A percentile compares a stretch with the other conserved stretches of the same genome.
These are phyloP conservation scores for Osmerus eperlanus DNA, from an alignment of 2,113 vertebrate genomes.

Conservation along the genomic window DNA sequence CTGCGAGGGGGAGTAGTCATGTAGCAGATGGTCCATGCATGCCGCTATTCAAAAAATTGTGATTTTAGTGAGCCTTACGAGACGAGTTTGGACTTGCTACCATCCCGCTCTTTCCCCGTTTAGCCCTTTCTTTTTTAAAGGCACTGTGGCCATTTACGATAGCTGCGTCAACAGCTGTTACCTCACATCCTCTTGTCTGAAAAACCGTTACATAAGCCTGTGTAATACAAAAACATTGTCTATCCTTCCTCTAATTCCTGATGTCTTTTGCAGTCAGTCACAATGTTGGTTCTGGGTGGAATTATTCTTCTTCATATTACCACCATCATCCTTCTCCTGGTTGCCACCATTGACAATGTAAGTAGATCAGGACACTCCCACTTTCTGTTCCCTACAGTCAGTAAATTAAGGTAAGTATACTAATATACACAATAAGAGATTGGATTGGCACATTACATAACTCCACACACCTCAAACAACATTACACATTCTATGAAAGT, in stretches of 20 bases:
- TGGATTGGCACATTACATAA: too few species aligned
- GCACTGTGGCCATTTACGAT: conserved; percentile 25
- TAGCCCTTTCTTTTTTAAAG: background rate
- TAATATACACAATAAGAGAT: too few species aligned
- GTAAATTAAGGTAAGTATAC: background rate
- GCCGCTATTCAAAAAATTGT: conserved; percentile 3
- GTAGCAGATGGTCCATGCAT: conserved; percentile 12
- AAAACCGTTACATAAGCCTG: background rate
- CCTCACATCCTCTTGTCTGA: background rate
- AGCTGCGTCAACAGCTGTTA: conserved; percentile 8
- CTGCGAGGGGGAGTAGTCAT: background rate
- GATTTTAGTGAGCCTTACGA: background rate
- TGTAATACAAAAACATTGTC: conserved; percentile 26
- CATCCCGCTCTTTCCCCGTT: background rate
- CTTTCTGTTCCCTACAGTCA: background rate
- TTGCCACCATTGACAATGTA: conserved; percentile 75
- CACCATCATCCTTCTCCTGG: conserved; percentile 72
- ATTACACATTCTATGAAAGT: too few species aligned
- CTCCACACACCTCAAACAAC: too few species aligned
- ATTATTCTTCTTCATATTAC: conserved; percentile 73
- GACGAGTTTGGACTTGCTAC: conserved; percentile 48
- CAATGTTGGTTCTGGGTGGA: conserved; percentile 73
- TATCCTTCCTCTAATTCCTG: conserved; percentile 26
- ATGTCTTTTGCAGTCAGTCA: conserved; percentile 54
- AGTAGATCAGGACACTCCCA: conserved; percentile 27